Evolutionary conservation across 2,797 vertebrate species (phyloP), one percentile per base, ranked within the genome.

Genomic region (Takifugu ocellatus): DNA sequence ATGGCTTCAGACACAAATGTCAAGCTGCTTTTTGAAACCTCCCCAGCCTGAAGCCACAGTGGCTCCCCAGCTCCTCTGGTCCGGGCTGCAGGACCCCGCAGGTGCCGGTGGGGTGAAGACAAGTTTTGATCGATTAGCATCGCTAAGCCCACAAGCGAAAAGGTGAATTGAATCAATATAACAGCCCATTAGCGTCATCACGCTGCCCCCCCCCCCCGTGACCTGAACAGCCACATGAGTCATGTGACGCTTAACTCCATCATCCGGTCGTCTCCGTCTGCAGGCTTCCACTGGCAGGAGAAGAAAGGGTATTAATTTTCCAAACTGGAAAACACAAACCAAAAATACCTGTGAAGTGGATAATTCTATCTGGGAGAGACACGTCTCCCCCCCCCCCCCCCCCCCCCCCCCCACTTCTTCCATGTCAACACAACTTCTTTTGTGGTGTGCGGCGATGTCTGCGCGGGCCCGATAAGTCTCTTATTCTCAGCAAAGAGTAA

Each of bases 341-440:
- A 86, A 83, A 90, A 86, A 88, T 85, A 90, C 84, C 82, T 90
- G 78, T 88, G 85, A 91, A 90, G 88, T 88, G 83, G 84, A 86
- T 89, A 87, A 90, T 89, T 89, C 82, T 85, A 77, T 88, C 79
- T 82, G 63, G 75, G 77, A 66, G 77, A 85, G 84, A 86, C 86
- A 81, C 84, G 77, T 74, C 79, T n/a, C n/a, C n/a, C n/a, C n/a
- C n/a, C n/a, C n/a, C n/a, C n/a, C n/a, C n/a, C 33, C 33, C 33
- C 33, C 33, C 33, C 33, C 8, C 31, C 5, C 8, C 31, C 8
- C 2, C 69, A 70, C 78, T 75, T 81, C 88, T 80, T 82, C 75
- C 75, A 70, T 89, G 89, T 91, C 88, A 91, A 90, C 89, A 82
- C 77, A 85, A 85, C 89, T 89, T 87, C 79, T 87, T 90, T 88